A percentile compares a stretch with the other conserved stretches of the same genome.
phyloP scores from a whole-genome alignment of 2,888 invertebrate genomes.

The Drosophila niveifrons region DNA sequence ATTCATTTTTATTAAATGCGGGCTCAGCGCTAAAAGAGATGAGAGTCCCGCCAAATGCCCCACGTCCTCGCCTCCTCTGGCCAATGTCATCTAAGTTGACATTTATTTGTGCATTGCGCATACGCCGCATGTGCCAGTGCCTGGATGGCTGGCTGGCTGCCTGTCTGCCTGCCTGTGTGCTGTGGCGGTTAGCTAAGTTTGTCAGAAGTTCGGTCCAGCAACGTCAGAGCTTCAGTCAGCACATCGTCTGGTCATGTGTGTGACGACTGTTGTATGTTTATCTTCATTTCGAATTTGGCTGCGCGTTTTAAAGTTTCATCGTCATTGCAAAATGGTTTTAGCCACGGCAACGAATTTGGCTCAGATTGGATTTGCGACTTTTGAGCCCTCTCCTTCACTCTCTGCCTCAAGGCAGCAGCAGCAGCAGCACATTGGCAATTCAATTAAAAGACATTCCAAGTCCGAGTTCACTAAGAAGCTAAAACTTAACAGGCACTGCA shows the following conservation, averaged over 20 bases:
- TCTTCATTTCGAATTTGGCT: slow-evolving; percentile 65
- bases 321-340: slow-evolving; percentile 59
- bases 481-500: slow-evolving; percentile 12
- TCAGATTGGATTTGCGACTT: slow-evolving; percentile 72
- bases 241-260: slow-evolving; percentile 52
- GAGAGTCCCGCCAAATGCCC: slow-evolving; percentile 6
- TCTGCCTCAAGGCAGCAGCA: slow-evolving; percentile 8
- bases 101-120: slow-evolving; percentile 81
- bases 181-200: slow-evolving; percentile 77
- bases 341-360: slow-evolving; percentile 56
- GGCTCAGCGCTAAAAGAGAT: slow-evolving; percentile 52
- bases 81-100: slow-evolving; percentile 71
- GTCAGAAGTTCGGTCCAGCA: slow-evolving; percentile 53
- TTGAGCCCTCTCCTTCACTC: slow-evolving; percentile 27
- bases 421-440: slow-evolving; percentile 57
- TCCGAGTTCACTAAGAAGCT: slow-evolving; percentile 19
- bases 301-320: slow-evolving; percentile 53
- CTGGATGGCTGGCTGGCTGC: slow-evolving; percentile 1
- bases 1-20: slow-evolving; percentile 82
- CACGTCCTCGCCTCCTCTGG: neutral
- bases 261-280: slow-evolving; percentile 65
- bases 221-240: slow-evolving; percentile 20
- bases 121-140: slow-evolving; percentile 67
- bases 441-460: slow-evolving; percentile 62
- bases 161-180: slow-evolving; percentile 39